Evolutionary conservation across 2,888 invertebrate genomes (phyloP).

Genomic region (Campaea margaritaria): DNA sequence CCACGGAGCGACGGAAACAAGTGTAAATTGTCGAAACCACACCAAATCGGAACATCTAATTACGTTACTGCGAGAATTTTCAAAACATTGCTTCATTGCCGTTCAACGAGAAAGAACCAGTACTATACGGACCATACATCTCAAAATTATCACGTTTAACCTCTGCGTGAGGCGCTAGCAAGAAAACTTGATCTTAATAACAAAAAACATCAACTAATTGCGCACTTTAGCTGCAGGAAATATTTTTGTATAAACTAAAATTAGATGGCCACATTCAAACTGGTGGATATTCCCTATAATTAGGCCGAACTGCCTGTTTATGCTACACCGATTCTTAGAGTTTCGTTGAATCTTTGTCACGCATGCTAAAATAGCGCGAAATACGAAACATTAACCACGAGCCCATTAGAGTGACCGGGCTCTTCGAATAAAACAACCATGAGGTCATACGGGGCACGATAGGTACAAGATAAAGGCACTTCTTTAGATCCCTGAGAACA

Average conservation of each 20-base stretch:
- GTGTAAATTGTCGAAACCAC: slow-evolving; percentile 61
- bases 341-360: slow-evolving; percentile 48
- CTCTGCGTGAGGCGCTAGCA: slow-evolving; percentile 54
- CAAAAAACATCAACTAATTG: slow-evolving; percentile 62
- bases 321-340: slow-evolving; percentile 47
- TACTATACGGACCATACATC: slow-evolving; percentile 53
- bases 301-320: slow-evolving; percentile 42
- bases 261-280: slow-evolving; percentile 41
- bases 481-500: slow-evolving; percentile 25
- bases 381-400: slow-evolving; percentile 31
- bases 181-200: slow-evolving; percentile 58
- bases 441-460: slow-evolving; percentile 44
- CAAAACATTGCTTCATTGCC: slow-evolving; percentile 58
- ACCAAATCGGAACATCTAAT: slow-evolving; percentile 55
- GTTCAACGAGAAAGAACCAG: slow-evolving; percentile 54
- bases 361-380: slow-evolving; percentile 47
- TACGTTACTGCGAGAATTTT: slow-evolving; percentile 56
- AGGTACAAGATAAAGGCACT: slow-evolving; percentile 20
- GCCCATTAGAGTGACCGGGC: slow-evolving; percentile 14
- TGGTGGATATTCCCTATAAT: slow-evolving; percentile 39
- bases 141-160: slow-evolving; percentile 62
- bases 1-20: slow-evolving; percentile 54
- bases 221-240: slow-evolving; percentile 62
- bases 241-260: slow-evolving; percentile 54
- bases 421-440: slow-evolving; percentile 48